Conservation (phyloP, 30 jellyfish, hydroid and myxozoan genomes). For the Pseudorhiza aurosa region DNA sequence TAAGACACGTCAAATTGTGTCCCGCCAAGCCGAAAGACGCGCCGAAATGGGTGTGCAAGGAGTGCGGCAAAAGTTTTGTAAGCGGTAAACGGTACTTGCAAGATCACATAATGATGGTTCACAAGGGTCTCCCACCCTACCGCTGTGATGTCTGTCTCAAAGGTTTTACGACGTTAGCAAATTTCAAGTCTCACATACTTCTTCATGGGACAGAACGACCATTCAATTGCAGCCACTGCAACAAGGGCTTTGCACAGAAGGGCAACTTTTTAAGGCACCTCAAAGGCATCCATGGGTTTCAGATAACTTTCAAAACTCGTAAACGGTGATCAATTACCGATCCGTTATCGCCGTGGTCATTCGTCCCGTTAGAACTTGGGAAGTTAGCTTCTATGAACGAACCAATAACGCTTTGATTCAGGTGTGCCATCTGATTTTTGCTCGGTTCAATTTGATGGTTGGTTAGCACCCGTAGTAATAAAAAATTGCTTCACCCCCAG, state of each 20-base stretch:
- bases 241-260: conserved; percentile 64
- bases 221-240: conserved; percentile 47
- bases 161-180: conserved; percentile 64
- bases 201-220: conserved; percentile 59
- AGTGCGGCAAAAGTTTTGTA: conserved; percentile 65
- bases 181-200: conserved; percentile 41
- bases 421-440: too few species aligned
- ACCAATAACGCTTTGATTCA: too few species aligned
- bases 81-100: conserved; percentile 57
- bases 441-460: too few species aligned
- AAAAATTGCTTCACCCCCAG: too few species aligned
- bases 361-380: too few species aligned
- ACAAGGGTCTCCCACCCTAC: conserved; percentile 59
- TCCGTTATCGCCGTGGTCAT: too few species aligned
- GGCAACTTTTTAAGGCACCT: conserved; percentile 66
- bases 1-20: conserved; percentile 26
- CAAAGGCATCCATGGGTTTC: conserved; percentile 52
- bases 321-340: conserved; percentile 1
- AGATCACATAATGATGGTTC: conserved; percentile 63
- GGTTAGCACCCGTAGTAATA: too few species aligned
- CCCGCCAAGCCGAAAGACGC: conserved; percentile 45
- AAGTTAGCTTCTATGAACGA: too few species aligned
- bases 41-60: conserved; percentile 66
- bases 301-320: conserved; percentile 37
- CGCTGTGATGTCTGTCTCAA: conserved; percentile 50